Evolutionary conservation across 2,113 vertebrate species (phyloP), one percentile per base, ranked within the genome.

Genomic region (Myotis yumanensis): DNA sequence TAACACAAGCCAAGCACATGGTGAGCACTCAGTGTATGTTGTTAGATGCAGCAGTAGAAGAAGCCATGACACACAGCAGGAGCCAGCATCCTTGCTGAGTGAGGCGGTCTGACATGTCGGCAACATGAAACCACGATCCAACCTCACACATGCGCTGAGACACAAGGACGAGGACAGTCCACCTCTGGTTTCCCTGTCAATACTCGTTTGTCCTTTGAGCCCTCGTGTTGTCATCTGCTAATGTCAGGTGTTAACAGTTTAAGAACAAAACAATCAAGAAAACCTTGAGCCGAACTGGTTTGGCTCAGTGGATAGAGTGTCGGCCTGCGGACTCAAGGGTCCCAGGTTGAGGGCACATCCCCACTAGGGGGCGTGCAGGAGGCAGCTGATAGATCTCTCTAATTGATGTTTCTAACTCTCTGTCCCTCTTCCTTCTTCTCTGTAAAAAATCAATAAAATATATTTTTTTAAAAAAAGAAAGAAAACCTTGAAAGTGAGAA

Each of bases 401-500:
- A 4, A 40, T 40, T 5, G 40, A 40, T 40, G 40, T 40, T 40
- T 40, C 40, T 40, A 5, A 40, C 40, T 40, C 5, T 4, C 40
- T 40, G 5, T 40, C 40, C 5, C 40, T 40, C 40, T 40, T 5
- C 40, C 40, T 40, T 40, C 40, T 5, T 40, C 40, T 40, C 40
- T 40, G 40, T 40, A 40, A 40, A 40, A 40, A 40, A 40, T 40
- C 40, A 40, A 40, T 40, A 40, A 40, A 5, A 40, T 40, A 40
- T 40, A 40, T 40, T n/a, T n/a, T n/a, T n/a, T n/a, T n/a, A n/a
- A n/a, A n/a, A n/a, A n/a, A n/a, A n/a, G n/a, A n/a, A 75, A 76
- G n/a, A 57, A 75, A 89, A 46, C 12, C 37, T 95, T 83, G 52
- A 84, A 87, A 83, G 59, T 62, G 52, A 87, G 57, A 62, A 89